phyloP scores from a whole-genome alignment of 2,888 invertebrate species.

The Ormyrus pomaceus region DNA sequence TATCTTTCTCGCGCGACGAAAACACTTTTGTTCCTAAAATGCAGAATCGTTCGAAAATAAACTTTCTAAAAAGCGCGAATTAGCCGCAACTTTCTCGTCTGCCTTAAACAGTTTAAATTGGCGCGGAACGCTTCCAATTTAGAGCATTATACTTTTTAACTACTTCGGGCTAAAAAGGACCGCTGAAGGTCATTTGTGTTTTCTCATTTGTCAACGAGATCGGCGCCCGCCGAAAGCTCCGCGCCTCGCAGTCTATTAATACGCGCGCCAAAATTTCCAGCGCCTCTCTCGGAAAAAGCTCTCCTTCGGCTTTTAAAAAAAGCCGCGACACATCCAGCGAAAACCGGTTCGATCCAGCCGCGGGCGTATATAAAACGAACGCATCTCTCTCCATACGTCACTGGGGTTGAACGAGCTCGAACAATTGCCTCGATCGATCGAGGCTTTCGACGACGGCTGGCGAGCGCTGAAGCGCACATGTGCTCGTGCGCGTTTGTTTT shows the following conservation, averaged over 20 bases:
- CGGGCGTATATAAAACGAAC: constrained; percentile 32
- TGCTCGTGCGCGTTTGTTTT: not conserved
- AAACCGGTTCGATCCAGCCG: constrained; percentile 58
- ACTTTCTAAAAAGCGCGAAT: too few species aligned
- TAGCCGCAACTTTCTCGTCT: too few species aligned
- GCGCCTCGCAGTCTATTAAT: not conserved
- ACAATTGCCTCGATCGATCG: constrained; percentile 31
- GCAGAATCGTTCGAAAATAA: too few species aligned
- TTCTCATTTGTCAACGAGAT: constrained; percentile 18
- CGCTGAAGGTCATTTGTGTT: constrained; percentile 14
- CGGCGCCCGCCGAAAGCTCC: not conserved
- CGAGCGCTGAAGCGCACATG: not conserved
- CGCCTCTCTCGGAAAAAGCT: not conserved
- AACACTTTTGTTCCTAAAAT: too few species aligned
- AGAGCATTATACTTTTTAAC: too few species aligned
- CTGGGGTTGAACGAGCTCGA: constrained; percentile 31
- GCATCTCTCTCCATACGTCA: not conserved
- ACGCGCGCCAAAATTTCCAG: constrained; percentile 1
- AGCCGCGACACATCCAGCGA: constrained; percentile 30
- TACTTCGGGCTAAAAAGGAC: not conserved
- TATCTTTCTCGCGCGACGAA: too few species aligned
- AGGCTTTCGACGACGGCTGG: too few species aligned
- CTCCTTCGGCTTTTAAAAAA: not conserved
- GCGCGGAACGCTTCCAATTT: too few species aligned
- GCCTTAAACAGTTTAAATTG: too few species aligned